Percentiles rank a stretch among this genome's conserved stretches.
Conservation (phyloP, 2,888 invertebrate genomes). For the Parnassius glacialis region DNA sequence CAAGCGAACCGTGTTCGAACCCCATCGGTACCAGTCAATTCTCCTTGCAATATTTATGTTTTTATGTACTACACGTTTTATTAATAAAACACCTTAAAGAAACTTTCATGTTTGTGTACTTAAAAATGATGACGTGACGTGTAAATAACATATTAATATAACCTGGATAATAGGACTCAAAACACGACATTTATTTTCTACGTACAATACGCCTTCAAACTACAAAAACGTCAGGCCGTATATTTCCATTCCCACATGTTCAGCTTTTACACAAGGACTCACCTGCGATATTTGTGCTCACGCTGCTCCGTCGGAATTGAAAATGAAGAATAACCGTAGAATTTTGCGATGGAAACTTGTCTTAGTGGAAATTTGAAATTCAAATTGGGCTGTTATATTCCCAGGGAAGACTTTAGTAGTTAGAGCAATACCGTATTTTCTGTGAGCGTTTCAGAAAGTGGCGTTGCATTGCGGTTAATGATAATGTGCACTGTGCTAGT, state of each 20-base stretch:
- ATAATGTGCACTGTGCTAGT: not conserved
- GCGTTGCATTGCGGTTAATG: conserved; percentile 6
- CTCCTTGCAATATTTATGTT: too few species aligned
- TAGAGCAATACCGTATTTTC: conserved; percentile 31
- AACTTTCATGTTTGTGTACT: too few species aligned
- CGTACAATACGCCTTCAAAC: not conserved
- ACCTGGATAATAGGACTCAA: too few species aligned
- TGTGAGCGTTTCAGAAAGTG: conserved; percentile 7
- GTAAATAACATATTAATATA: too few species aligned
- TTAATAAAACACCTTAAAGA: too few species aligned
- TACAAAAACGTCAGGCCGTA: not conserved
- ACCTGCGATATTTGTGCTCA: conserved; percentile 23
- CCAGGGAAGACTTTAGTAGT: conserved; percentile 27
- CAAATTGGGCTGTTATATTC: conserved; percentile 42
- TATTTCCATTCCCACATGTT: conserved; percentile 1
- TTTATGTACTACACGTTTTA: too few species aligned
- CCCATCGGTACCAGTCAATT: too few species aligned
- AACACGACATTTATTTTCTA: too few species aligned
- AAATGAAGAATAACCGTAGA: conserved; percentile 35
- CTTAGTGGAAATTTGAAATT: conserved; percentile 57
- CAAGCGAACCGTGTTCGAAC: too few species aligned
- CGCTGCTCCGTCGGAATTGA: conserved; percentile 26
- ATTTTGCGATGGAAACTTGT: conserved; percentile 43
- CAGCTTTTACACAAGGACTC: conserved; percentile 10
- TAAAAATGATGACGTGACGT: too few species aligned